Evolutionary conservation across 2,888 invertebrate species (phyloP).

Genomic region (Drosophila mayaguana): DNA sequence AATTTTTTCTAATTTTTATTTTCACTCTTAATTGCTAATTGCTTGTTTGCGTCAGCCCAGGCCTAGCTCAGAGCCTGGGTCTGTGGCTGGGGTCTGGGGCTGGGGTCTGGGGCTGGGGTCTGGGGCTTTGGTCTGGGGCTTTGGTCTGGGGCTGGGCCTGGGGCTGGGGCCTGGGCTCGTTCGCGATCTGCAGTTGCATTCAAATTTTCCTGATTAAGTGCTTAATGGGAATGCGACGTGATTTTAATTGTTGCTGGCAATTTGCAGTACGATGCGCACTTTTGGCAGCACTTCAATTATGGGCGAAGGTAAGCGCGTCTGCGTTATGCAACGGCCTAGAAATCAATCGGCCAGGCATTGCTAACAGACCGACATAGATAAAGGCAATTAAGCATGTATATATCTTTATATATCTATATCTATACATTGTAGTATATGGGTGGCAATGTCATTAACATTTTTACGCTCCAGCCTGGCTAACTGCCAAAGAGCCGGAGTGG

Average conservation of each 20-base stretch:
- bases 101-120: neutral
- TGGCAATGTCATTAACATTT: slow-evolving; percentile 73
- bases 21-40: slow-evolving; percentile 75
- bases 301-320: slow-evolving; percentile 50
- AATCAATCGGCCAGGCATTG: slow-evolving; percentile 45
- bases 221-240: slow-evolving; percentile 77
- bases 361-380: neutral
- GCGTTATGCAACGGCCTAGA: slow-evolving; percentile 71
- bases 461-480: slow-evolving; percentile 25
- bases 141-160: slow-evolving; percentile 1
- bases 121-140: too few species aligned
- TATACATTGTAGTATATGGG: neutral
- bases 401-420: neutral
- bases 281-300: slow-evolving; percentile 72
- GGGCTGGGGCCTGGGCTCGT: neutral
- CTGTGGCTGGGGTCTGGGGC: neutral
- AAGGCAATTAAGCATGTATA: neutral
- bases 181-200: slow-evolving; percentile 59
- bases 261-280: slow-evolving; percentile 30
- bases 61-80: slow-evolving; percentile 10
- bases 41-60: slow-evolving; percentile 68
- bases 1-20: slow-evolving; percentile 32
- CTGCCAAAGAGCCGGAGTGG: slow-evolving; percentile 22
- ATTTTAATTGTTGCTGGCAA: slow-evolving; percentile 66
- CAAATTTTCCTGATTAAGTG: slow-evolving; percentile 75